Conservation (phyloP, 2,888 invertebrate genomes). For the Polia nebulosa region DNA sequence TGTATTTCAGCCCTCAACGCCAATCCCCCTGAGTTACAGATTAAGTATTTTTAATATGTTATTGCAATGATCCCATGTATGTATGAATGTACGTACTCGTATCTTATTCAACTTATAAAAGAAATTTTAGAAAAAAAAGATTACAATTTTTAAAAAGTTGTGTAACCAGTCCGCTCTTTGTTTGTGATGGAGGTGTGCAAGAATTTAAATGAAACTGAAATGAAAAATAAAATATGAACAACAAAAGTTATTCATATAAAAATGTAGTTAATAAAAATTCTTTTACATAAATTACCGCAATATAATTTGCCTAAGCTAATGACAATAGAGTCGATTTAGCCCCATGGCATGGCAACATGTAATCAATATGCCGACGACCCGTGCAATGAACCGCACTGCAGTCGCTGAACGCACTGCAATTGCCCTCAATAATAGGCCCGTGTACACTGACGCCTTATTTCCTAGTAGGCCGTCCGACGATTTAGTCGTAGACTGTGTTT, state of each 20-base stretch:
- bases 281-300: constrained; percentile 22
- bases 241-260: constrained; percentile 13
- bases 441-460: constrained; percentile 49
- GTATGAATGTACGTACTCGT: no score
- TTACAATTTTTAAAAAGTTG: no score
- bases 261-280: neutral
- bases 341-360: constrained; percentile 50
- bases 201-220: no score
- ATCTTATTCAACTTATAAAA: no score
- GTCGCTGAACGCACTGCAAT: constrained; percentile 62
- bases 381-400: constrained; percentile 68
- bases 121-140: no score
- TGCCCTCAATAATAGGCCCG: constrained; percentile 54
- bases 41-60: no score
- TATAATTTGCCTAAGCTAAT: constrained; percentile 48
- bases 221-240: neutral
- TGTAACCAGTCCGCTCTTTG: no score
- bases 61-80: no score
- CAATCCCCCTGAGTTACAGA: no score
- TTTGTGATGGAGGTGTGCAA: no score
- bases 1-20: no score
- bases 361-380: constrained; percentile 62
- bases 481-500: constrained; percentile 31
- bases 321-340: constrained; percentile 51
- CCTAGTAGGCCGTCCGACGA: constrained; percentile 23